Evolutionary conservation across 2,797 vertebrate species (phyloP).

Genomic region (Prunella strophiata): DNA sequence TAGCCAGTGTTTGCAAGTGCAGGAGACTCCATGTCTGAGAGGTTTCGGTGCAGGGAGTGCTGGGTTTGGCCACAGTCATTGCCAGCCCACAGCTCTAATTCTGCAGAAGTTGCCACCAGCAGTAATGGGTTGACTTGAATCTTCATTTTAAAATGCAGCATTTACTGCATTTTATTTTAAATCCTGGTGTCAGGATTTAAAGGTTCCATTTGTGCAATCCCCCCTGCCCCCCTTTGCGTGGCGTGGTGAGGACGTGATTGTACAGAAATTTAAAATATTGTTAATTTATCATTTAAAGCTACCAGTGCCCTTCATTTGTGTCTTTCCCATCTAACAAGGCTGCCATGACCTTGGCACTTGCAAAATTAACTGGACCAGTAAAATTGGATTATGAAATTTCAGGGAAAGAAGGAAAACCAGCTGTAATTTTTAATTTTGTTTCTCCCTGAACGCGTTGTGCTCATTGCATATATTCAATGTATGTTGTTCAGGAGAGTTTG

Average conservation of each 20-base stretch:
- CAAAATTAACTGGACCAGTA: neutral
- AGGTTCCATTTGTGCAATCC: neutral
- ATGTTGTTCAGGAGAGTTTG: accelerated
- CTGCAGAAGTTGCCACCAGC: neutral
- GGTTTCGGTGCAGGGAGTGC: neutral
- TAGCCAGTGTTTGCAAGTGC: neutral
- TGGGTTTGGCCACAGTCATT: neutral
- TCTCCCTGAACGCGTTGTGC: neutral
- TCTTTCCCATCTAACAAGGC: neutral
- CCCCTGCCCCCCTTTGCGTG: accelerated
- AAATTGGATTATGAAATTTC: neutral
- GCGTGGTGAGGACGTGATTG: accelerated
- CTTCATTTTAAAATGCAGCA: neutral
- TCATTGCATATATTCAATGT: neutral
- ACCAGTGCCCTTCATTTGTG: accelerated
- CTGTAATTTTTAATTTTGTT: neutral
- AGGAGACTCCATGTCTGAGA: neutral
- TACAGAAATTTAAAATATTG: neutral
- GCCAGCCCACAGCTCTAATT: neutral
- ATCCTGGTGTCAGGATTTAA: neutral
- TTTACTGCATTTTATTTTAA: neutral
- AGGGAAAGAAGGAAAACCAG: neutral
- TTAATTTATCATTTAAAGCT: neutral
- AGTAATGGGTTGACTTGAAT: neutral
- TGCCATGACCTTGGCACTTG: neutral